phyloP scores from a whole-genome alignment of 1,140 invertebrate genomes.

The Meteorus sp. region DNA sequence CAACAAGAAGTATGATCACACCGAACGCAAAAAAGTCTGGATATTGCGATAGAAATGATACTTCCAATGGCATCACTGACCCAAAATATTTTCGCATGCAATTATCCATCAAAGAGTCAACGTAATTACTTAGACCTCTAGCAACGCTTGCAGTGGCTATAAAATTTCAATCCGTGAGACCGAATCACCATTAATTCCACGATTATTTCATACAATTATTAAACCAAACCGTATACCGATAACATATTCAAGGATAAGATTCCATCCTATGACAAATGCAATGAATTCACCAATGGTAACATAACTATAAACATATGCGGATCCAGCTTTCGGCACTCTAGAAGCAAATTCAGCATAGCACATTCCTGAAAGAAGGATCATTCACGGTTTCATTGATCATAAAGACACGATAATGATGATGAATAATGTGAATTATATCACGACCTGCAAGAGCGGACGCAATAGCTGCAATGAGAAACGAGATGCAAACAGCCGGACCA shows the following conservation, averaged over 20 bases:
- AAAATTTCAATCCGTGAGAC: too few relatives aligned
- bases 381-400: conserved; percentile 33
- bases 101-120: conserved; percentile 79
- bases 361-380: conserved; percentile 61
- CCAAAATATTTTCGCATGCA: conserved; percentile 71
- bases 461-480: conserved; percentile 85
- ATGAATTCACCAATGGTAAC: conserved; percentile 83
- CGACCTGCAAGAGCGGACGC: conserved; percentile 83
- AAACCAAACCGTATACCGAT: conserved; percentile 67
- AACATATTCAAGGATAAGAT: conserved; percentile 86
- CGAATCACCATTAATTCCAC: too few relatives aligned
- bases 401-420: conserved; percentile 39
- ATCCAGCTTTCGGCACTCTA: conserved; percentile 82
- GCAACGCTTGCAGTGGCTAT: conserved; percentile 88
- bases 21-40: conserved; percentile 80
- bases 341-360: conserved; percentile 89
- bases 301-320: conserved; percentile 87
- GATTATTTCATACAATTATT: not conserved
- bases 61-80: conserved; percentile 70
- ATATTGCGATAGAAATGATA: conserved; percentile 75
- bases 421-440: not conserved
- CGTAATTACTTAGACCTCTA: conserved; percentile 84
- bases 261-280: conserved; percentile 84
- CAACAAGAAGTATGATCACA: conserved; percentile 68
- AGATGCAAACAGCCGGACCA: conserved; percentile 86